Evolutionary conservation across 2,797 vertebrate genomes (phyloP).

Genomic region (Echiichthys vipera): DNA sequence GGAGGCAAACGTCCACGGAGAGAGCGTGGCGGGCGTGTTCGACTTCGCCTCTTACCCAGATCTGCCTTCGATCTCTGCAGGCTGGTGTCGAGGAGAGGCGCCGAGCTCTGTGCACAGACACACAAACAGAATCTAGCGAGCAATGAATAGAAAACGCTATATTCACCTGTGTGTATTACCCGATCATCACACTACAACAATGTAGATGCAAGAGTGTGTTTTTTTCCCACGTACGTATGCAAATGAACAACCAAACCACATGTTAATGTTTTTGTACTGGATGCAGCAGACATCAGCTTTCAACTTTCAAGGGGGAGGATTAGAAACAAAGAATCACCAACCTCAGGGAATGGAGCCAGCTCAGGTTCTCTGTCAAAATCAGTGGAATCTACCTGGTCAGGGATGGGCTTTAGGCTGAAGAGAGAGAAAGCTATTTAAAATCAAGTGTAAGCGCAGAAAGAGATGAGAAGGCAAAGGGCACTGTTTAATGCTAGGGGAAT

Average conservation of each 20-base stretch:
- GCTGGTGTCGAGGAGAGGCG: constrained; percentile 87
- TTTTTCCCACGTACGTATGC: background rate
- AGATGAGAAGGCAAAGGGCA: background rate
- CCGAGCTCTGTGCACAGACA: constrained; percentile 79
- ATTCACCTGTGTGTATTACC: background rate
- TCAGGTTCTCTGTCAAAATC: constrained; percentile 36
- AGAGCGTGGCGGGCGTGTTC: constrained; percentile 81
- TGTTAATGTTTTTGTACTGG: background rate
- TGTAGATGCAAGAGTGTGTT: background rate
- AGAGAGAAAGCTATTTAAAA: constrained; percentile 8
- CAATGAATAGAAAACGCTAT: background rate
- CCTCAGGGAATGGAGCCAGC: constrained; percentile 76
- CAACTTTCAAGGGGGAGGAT: background rate
- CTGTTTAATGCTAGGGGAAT: background rate
- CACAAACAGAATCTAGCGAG: constrained; percentile 17
- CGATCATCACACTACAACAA: background rate
- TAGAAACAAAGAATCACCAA: constrained; percentile 43
- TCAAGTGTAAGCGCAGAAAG: background rate
- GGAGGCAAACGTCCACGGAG: constrained; percentile 61
- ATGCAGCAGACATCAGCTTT: background rate
- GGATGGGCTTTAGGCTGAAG: constrained; percentile 38
- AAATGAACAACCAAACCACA: constrained; percentile 10
- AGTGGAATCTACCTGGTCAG: constrained; percentile 25
- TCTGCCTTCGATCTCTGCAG: constrained; percentile 86
- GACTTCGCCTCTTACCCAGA: constrained; percentile 83